Evolutionary conservation across 2,888 invertebrate genomes (phyloP), one percentile per base, ranked within the genome.

Genomic region (Escarpia spicata): DNA sequence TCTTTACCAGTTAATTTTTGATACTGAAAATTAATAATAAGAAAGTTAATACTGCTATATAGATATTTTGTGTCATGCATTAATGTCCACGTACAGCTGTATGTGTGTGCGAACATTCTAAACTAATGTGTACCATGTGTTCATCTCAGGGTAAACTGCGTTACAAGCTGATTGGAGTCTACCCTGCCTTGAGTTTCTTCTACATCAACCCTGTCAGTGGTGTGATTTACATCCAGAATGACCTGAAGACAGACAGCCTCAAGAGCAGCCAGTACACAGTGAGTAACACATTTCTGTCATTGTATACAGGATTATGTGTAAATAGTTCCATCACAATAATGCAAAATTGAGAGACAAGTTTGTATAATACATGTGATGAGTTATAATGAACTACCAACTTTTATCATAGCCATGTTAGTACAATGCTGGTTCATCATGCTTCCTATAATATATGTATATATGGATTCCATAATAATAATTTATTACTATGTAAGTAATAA

Each of bases 161-260:
- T 58, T 94, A 94, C 92, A 93, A 92, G 44, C 93, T 95, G 19
- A 93, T 93, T 92, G 95, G 95, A 9, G 92, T 93, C 4, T 94
- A 94, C 31, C 94, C 95, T 6, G 95, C 95, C 43, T 93, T 94
- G 44, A 94, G 93, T 92, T 95, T 95, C 94, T 95, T 96, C 94
- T 26, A 90, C 37, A 91, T 95, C 12, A 91, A 94, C 90, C 43
- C 92, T 1, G 43, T 94, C 94, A 91, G 91, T 90, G 94, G 93
- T n/a, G 92, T 43, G 31, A 92, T 94, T 26, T 45, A 26, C 26
- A 19, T 94, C 44, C 44, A 58, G 44, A 92, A 91, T 43, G 92
- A 92, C 89, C 93, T 94, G 90, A 93, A 93, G 92, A 90, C 91
- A 37, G 94, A 94, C 94, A 95, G 95, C 91, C 94, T 95, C 43